Evolutionary conservation across 37 sponge, comb jelly and placozoan species (phyloP), one percentile per base, ranked within the genome.

Genomic region (Haliclona indistincta): DNA sequence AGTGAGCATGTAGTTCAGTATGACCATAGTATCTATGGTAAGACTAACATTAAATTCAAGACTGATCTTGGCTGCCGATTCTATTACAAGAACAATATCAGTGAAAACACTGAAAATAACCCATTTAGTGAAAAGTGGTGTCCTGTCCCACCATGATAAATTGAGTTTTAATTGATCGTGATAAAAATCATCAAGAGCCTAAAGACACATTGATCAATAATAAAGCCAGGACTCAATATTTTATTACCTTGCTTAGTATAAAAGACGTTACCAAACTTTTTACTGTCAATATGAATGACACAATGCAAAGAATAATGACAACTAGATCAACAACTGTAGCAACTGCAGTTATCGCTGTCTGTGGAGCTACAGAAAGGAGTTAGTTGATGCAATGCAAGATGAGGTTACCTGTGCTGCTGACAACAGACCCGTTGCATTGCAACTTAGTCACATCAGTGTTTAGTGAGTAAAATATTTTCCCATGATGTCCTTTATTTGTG

Each of bases 391-490:
- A n/a, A n/a, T n/a, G n/a, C n/a, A n/a, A n/a, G n/a, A n/a, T n/a
- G n/a, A 26, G 15, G 30, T 43, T 63, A 75, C 76, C 10, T 40
- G n/a, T 51, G 54, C 37, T 32, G 20, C 7, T 78, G 45, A 55
- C n/a, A 37, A 67, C 43, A 13, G 4, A 42, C 38, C 68, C 69
- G 4, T 78, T 30, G 32, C 79, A 78, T 8, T 56, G 4, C 20
- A 26, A 0, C 34, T 66, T 26, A 15, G 7, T 0, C 28, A 56
- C 32, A 1, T 39, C 26, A 22, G 61, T 44, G 34, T 35, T 20
- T 3, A 78, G 60, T 32, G 0, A 28, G 60, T 78, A 78, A 8
- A 35, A 5, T 10, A 78, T 38, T 34, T 68, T 68, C 7, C 79
- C 79, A 54, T 15, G 42, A 25, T 78, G 19, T 7, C 56, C 56